Conservation (phyloP, 2,113 vertebrate species). For the Polyodon spathula region DNA sequence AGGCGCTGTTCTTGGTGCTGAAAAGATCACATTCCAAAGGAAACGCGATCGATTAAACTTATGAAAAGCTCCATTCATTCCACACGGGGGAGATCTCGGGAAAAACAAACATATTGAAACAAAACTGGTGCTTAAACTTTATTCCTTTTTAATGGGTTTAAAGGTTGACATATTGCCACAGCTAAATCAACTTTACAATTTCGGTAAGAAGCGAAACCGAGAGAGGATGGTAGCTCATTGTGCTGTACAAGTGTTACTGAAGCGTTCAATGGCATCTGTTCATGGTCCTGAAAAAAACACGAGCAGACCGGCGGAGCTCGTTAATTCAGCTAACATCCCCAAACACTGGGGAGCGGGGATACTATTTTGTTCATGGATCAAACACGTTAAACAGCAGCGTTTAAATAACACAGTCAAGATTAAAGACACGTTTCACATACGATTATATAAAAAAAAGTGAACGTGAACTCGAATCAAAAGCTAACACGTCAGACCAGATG, state of each 20-base stretch:
- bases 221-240: slow-evolving; percentile 3
- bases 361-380: too few relatives aligned
- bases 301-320: slow-evolving; percentile 13
- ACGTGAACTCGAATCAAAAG: slow-evolving; percentile 63
- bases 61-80: slow-evolving; percentile 2
- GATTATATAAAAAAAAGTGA: slow-evolving; percentile 46
- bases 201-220: slow-evolving; percentile 12
- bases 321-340: background rate
- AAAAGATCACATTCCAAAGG: slow-evolving; percentile 51
- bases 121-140: background rate
- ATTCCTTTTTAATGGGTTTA: background rate
- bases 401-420: slow-evolving; percentile 20
- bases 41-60: slow-evolving; percentile 38
- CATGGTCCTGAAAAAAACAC: slow-evolving; percentile 63
- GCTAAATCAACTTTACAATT: slow-evolving; percentile 23
- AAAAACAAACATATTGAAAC: background rate
- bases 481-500: slow-evolving; percentile 64
- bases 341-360: too few relatives aligned
- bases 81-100: background rate
- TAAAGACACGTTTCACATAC: slow-evolving; percentile 14
- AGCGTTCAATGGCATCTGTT: slow-evolving; percentile 59
- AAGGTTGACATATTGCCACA: background rate
- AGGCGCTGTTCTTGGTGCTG: slow-evolving; percentile 57
- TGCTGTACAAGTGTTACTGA: slow-evolving; percentile 20
- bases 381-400: too few relatives aligned